Conservation (phyloP, 2,888 invertebrate genomes). For the Orthosia incerta region DNA sequence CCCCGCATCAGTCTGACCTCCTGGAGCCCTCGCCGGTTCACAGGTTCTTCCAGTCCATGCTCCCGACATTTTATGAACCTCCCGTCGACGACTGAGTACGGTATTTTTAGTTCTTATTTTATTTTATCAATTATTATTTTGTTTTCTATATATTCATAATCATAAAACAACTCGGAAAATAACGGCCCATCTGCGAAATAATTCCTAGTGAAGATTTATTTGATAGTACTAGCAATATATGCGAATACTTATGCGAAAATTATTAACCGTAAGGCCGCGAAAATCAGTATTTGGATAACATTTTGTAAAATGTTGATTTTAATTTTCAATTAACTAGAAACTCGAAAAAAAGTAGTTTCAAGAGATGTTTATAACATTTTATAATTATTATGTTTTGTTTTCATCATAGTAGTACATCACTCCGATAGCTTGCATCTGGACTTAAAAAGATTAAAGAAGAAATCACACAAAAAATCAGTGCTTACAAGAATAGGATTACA, state of each 20-base stretch:
- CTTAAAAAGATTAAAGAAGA: neutral
- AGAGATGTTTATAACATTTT: neutral
- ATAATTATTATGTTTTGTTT: neutral
- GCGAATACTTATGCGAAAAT: slow-evolving; percentile 1
- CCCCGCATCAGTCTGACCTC: neutral
- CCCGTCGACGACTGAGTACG: slow-evolving; percentile 55
- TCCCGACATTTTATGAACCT: slow-evolving; percentile 60
- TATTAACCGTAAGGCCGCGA: no score
- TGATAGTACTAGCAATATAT: neutral
- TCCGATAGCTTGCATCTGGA: neutral
- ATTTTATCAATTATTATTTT: slow-evolving; percentile 1
- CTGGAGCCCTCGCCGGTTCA: slow-evolving; percentile 34
- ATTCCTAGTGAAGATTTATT: slow-evolving; percentile 4
- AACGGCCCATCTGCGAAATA: neutral
- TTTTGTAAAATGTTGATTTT: neutral
- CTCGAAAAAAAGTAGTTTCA: neutral
- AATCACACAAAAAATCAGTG: no score
- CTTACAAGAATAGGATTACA: no score
- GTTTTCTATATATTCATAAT: neutral
- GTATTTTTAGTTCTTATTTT: slow-evolving; percentile 33
- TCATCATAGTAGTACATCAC: neutral
- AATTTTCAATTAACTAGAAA: neutral
- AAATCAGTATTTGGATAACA: neutral
- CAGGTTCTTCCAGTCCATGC: slow-evolving; percentile 64
- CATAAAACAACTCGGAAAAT: neutral